Base-by-base conservation (phyloP, 2,888 invertebrate species). In the Xestia c-nigrum region DNA sequence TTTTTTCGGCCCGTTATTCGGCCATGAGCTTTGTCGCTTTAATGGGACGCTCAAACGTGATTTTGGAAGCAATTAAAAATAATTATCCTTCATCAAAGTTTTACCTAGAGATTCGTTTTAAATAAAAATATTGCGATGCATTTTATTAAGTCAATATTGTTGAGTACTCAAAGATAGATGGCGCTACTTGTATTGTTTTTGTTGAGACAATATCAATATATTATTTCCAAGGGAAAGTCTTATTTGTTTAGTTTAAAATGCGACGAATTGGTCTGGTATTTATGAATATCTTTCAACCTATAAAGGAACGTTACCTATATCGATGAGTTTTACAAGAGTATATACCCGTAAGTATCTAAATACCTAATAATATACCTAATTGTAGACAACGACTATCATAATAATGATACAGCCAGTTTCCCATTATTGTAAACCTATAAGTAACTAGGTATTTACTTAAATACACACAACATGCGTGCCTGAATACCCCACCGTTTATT, bases 1-100 rank as follows among this genome's bases (percentile, higher is more conserved):
- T 95, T 96, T 95, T 95, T 95, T 94, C 92, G 90, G 91, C 82
- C 89, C 91, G 92, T 90, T 92, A 91, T 90, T 89, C 90, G 87
- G 85, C 89, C 89, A 92, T 93, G 92, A 92, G 92, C 89, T 90
- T 91, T 92, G 90, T 90, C 88, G 85, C 80, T 89, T 88, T 91
- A 90, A 89, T 88, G 87, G 87, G 87, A 86, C 64, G 74, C 80
- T 80, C 81, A 82, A 87, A 87, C 80, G 74, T 83, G 81, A 86
- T 83, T 85, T 74, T 78, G 72, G 61, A 78, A 68, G 65, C 72
- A 70, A 76, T 84, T 76, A 81, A 87, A 74, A 72, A 77, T 79
- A 74, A 83, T 81, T 83, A 89, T 76, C 70, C 16, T 47, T 47
- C 16, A 16, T 38, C 14, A 46, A 64, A 55, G 40, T n/a, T 68